A percentile compares a stretch with the other conserved stretches of the same genome.
Conservation (phyloP, 2,888 invertebrate species). For the Brenthis daphne region DNA sequence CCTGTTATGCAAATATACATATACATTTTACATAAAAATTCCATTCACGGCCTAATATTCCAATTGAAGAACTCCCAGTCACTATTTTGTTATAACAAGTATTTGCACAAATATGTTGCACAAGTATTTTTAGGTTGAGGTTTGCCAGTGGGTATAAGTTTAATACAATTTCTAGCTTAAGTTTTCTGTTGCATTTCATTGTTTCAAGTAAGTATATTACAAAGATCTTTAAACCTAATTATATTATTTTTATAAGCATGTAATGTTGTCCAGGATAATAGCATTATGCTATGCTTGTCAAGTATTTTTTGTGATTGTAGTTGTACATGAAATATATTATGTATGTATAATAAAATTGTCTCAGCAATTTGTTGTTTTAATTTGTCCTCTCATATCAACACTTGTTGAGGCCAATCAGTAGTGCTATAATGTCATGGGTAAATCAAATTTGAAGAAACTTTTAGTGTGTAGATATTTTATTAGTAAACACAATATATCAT, state of each 20-base stretch:
- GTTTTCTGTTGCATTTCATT: constrained; percentile 13
- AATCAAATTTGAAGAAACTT: constrained; percentile 8
- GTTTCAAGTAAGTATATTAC: neutral
- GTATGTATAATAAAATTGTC: constrained; percentile 30
- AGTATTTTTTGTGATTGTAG: constrained; percentile 37
- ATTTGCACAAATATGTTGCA: constrained; percentile 23
- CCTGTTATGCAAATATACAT: constrained; percentile 51
- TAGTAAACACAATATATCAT: constrained; percentile 48
- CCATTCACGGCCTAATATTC: constrained; percentile 30
- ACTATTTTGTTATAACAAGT: constrained; percentile 12
- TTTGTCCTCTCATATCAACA: neutral
- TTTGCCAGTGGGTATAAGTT: constrained; percentile 19
- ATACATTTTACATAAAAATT: constrained; percentile 18
- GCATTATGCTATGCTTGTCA: constrained; percentile 36
- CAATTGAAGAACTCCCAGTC: constrained; percentile 1
- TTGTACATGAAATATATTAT: constrained; percentile 33
- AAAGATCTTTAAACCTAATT: constrained; percentile 3
- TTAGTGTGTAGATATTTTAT: constrained; percentile 50
- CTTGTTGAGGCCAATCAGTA: too few species aligned
- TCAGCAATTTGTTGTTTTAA: constrained; percentile 24
- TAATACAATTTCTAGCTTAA: constrained; percentile 18
- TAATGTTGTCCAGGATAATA: constrained; percentile 31
- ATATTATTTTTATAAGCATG: constrained; percentile 23
- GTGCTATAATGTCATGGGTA: neutral
- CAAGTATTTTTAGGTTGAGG: constrained; percentile 6